Base-by-base conservation (phyloP, 2,888 invertebrate species). In the Plebejus melissa region DNA sequence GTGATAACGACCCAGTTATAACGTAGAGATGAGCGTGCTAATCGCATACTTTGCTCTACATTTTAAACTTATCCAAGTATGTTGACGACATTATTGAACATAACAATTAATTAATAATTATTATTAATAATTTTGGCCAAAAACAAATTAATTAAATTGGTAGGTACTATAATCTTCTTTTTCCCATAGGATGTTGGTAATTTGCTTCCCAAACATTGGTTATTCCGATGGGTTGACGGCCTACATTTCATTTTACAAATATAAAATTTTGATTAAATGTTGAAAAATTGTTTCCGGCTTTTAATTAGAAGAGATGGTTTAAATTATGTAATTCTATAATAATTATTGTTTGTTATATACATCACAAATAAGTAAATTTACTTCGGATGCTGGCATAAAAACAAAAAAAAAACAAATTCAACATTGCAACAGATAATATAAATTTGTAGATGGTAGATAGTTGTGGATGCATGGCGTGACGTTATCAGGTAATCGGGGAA, bases 401-500 rank as follows among this genome's bases (percentile, higher is more conserved):
- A 41, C 1, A 41, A 41, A 38, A 41, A 9, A 41, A 41, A 41
- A 41, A 22, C 22, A 32, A 65, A 65, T 13, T 13, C 32, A 16
- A 65, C 65, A 32, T 32, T 36, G 32, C 32, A 65, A 65, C 3
- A 60, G 22, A 58, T 58, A 58, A 28, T 71, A 71, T 54, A 72
- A 72, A 72, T 32, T 13, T 32, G 54, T 72, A 50, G 72, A 50
- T 72, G n/a, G 50, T 13, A 72, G 28, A 50, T 70, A 65, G 65
- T 76, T 75, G 76, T 78, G 77, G 76, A 79, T 78, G 80, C 32
- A 80, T 78, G 71, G 76, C 78, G 76, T 72, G 77, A 80, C 77
- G 79, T 80, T 79, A 84, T 82, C 82, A 80, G 79, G 80, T 82
- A 81, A 81, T 83, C 80, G 80, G 79, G 79, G 84, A 82, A 89